phyloP scores from a whole-genome alignment of 2,797 vertebrate genomes.

The Rhadinocentrus ornatus region DNA sequence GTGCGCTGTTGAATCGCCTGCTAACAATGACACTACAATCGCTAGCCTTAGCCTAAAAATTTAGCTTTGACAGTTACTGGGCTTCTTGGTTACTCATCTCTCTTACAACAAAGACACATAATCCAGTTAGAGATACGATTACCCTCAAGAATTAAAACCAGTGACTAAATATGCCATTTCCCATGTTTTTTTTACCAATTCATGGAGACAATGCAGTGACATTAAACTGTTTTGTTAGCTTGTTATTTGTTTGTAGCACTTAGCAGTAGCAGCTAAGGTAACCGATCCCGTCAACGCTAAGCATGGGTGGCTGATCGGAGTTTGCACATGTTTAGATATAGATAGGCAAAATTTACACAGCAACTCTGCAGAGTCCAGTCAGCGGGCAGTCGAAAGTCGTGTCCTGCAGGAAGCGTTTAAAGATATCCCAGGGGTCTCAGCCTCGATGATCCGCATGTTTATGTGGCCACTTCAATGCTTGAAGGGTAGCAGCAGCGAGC shows the following conservation, averaged over 20 bases:
- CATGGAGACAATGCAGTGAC: too few species aligned
- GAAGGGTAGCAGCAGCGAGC: slow-evolving; percentile 67
- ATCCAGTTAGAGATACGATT: not conserved
- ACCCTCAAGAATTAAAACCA: not conserved
- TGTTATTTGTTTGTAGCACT: slow-evolving; percentile 76
- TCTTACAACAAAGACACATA: not conserved
- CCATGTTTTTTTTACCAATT: not conserved
- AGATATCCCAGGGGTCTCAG: slow-evolving; percentile 76
- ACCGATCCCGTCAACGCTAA: slow-evolving; percentile 20
- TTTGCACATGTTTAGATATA: slow-evolving; percentile 55
- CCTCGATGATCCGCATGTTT: slow-evolving; percentile 82
- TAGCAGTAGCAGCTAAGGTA: slow-evolving; percentile 50
- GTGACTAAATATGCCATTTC: accelerated
- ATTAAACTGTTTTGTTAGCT: slow-evolving; percentile 36
- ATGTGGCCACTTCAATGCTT: slow-evolving; percentile 70
- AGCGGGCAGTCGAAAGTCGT: slow-evolving; percentile 76
- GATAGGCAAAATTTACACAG: slow-evolving; percentile 70
- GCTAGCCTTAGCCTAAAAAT: slow-evolving; percentile 32
- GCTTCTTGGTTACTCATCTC: not conserved
- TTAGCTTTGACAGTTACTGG: slow-evolving; percentile 4
- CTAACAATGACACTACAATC: slow-evolving; percentile 69
- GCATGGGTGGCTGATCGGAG: slow-evolving; percentile 41
- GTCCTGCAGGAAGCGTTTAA: slow-evolving; percentile 69
- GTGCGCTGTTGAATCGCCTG: slow-evolving; percentile 31
- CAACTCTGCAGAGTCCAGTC: slow-evolving; percentile 65